phyloP scores from a whole-genome alignment of 1,140 invertebrate genomes.

The Drosophila seguyi region DNA sequence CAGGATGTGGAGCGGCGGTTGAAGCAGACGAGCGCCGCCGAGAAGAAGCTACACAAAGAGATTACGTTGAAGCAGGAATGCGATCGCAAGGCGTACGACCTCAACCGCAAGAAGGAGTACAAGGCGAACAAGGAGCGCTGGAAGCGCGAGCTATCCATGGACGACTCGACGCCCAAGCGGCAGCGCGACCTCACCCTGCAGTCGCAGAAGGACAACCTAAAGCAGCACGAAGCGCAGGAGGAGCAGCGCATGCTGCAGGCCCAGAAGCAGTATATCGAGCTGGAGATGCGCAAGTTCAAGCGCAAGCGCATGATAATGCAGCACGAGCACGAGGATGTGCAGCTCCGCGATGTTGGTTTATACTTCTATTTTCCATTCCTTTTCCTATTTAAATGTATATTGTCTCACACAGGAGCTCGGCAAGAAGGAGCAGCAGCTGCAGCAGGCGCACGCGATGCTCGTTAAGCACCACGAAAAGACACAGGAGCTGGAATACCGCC shows the following conservation, averaged over 20 bases:
- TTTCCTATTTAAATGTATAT: background rate
- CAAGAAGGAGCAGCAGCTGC: slow-evolving; percentile 96
- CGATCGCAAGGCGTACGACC: slow-evolving; percentile 93
- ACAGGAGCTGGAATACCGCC: slow-evolving; percentile 97
- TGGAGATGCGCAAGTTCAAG: slow-evolving; percentile 96
- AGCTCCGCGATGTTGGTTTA: slow-evolving; percentile 92
- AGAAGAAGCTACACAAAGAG: slow-evolving; percentile 97
- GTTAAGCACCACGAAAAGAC: slow-evolving; percentile 98
- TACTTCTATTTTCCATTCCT: background rate
- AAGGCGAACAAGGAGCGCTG: slow-evolving; percentile 98
- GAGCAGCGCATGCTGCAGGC: slow-evolving; percentile 93
- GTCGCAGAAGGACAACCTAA: slow-evolving; percentile 96
- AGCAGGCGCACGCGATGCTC: slow-evolving; percentile 97
- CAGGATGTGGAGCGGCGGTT: slow-evolving; percentile 95
- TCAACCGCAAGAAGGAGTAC: slow-evolving; percentile 98
- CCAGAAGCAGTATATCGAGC: slow-evolving; percentile 96
- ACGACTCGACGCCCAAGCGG: slow-evolving; percentile 96
- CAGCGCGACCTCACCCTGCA: slow-evolving; percentile 95
- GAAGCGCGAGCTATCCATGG: slow-evolving; percentile 96
- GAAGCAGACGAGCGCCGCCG: slow-evolving; percentile 94
- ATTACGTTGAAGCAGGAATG: slow-evolving; percentile 95
- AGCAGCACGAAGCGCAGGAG: slow-evolving; percentile 95
- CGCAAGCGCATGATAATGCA: slow-evolving; percentile 94
- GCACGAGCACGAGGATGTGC: slow-evolving; percentile 96
- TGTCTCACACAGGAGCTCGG: slow-evolving; percentile 92